These are phyloP conservation scores for Otus sunia DNA, from an alignment of 2,113 vertebrate species.

Conservation along the genomic window DNA sequence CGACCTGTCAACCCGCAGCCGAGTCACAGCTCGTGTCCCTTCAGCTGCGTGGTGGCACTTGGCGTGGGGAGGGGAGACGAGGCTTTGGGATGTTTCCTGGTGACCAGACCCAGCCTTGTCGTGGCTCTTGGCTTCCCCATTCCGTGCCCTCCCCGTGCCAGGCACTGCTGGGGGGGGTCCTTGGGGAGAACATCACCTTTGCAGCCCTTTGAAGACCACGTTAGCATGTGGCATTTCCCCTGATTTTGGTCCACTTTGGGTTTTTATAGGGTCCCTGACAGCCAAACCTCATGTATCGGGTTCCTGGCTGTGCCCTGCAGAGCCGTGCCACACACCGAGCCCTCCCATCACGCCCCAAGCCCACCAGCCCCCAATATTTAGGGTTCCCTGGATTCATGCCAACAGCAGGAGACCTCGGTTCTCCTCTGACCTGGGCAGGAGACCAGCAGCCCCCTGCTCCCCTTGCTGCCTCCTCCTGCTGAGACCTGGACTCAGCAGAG, in stretches of 20 bases:
- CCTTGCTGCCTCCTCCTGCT: background rate
- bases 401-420: background rate
- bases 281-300: fast-evolving
- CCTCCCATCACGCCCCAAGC: background rate
- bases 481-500: background rate
- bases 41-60: fast-evolving
- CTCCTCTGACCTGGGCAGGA: background rate
- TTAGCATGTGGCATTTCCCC: fast-evolving
- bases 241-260: background rate
- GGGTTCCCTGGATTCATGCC: background rate
- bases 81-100: background rate
- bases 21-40: background rate
- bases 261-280: background rate
- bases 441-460: background rate
- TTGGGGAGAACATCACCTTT: background rate
- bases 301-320: fast-evolving
- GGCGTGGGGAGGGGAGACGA: fast-evolving
- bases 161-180: fast-evolving
- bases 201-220: background rate
- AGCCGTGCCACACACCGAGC: fast-evolving
- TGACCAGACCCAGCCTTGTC: background rate
- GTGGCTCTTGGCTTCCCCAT: fast-evolving
- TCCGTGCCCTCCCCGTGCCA: fast-evolving
- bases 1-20: fast-evolving
- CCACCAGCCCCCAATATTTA: fast-evolving